Percentiles rank a stretch among this genome's conserved stretches.
Evolutionary conservation across 2,797 vertebrate genomes (phyloP).

Genomic region (Peromyscus nudipes): DNA sequence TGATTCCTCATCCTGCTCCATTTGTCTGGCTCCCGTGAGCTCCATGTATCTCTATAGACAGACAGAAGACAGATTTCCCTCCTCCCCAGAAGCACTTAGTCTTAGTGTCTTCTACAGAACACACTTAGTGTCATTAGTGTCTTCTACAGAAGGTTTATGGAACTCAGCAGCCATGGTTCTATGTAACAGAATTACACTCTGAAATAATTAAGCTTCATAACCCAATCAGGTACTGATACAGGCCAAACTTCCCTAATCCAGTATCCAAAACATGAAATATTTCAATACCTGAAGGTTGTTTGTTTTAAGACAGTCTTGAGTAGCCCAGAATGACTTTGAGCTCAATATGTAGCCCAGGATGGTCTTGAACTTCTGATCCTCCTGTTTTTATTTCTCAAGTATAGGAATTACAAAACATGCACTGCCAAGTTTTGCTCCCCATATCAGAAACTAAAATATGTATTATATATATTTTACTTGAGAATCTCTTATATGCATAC

Average conservation of each 20-base stretch:
- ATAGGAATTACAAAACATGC: neutral
- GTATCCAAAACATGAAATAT: neutral
- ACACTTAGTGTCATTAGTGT: neutral
- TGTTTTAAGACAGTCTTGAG: neutral
- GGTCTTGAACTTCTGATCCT: neutral
- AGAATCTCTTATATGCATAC: neutral
- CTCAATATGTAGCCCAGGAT: neutral
- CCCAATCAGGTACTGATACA: neutral
- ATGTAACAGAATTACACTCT: neutral
- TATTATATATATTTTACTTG: neutral
- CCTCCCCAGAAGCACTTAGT: neutral
- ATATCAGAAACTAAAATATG: neutral
- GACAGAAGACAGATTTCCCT: neutral
- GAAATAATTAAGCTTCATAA: constrained; percentile 38
- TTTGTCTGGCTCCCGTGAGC: neutral
- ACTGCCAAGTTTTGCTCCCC: neutral
- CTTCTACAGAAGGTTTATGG: constrained; percentile 2
- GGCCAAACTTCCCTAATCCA: neutral
- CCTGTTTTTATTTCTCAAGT: neutral
- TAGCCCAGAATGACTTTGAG: neutral
- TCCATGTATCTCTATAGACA: neutral
- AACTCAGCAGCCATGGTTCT: neutral
- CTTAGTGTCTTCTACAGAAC: too few species aligned
- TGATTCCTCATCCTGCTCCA: neutral
- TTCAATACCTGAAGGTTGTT: constrained; percentile 22